These are phyloP conservation scores for Hirtodrosophila confusa DNA, from an alignment of 2,888 invertebrate genomes.

Conservation along the genomic window DNA sequence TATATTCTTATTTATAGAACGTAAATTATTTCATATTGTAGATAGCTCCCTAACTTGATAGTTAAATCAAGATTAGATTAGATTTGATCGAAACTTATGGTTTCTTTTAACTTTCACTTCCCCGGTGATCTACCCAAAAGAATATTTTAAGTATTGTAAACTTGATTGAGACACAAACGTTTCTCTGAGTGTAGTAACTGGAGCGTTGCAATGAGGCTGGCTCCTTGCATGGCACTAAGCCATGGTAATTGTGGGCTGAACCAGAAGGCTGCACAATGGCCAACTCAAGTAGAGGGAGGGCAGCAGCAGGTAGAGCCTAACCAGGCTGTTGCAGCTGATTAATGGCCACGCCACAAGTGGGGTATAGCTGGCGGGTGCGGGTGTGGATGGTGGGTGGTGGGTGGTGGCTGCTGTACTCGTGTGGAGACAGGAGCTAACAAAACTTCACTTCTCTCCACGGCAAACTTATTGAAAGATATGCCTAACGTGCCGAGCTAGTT, in stretches of 20 bases:
- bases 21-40: too few species aligned
- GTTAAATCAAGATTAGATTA: too few species aligned
- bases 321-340: conserved; percentile 25
- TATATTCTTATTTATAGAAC: too few species aligned
- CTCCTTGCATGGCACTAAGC: conserved; percentile 16
- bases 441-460: neutral
- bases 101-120: too few species aligned
- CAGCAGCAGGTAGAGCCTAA: neutral
- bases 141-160: too few species aligned
- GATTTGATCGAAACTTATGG: too few species aligned
- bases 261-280: conserved; percentile 12
- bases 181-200: conserved; percentile 21
- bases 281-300: neutral
- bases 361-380: conserved; percentile 9
- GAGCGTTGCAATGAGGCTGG: conserved; percentile 21
- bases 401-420: neutral
- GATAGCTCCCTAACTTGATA: too few species aligned
- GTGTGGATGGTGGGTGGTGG: conserved; percentile 4
- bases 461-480: conserved; percentile 10
- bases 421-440: conserved; percentile 14
- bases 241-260: conserved; percentile 23
- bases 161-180: too few species aligned
- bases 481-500: conserved; percentile 14
- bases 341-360: conserved; percentile 19
- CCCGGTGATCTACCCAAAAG: too few species aligned